Conservation (phyloP, 2,113 vertebrate genomes). For the Lophochroa leadbeateri region DNA sequence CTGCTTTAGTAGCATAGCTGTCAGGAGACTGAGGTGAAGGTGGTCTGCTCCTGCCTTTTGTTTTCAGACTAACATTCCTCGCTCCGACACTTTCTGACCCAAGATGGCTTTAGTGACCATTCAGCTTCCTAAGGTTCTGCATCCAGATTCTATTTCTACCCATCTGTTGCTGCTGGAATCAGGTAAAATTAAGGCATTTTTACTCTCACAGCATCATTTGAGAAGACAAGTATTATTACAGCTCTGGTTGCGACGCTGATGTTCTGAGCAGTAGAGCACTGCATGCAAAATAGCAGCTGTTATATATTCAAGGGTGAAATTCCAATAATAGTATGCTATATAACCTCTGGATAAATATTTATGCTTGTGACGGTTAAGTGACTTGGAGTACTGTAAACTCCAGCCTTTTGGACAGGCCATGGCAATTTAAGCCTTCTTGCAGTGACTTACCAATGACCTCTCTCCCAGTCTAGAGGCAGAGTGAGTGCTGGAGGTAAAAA, state of each 20-base stretch:
- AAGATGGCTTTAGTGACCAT: background rate
- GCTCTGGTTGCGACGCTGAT: background rate
- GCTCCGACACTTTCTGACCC: background rate
- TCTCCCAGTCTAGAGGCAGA: background rate
- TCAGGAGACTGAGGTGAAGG: background rate
- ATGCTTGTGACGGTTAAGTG: slow-evolving; percentile 47
- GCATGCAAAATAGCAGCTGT: slow-evolving; percentile 50
- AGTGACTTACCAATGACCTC: slow-evolving; percentile 19
- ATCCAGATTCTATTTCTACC: background rate
- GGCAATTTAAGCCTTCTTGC: slow-evolving; percentile 25
- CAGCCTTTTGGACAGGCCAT: background rate
- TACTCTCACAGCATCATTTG: background rate
- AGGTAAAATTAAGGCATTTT: background rate
- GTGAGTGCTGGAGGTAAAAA: background rate
- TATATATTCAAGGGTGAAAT: slow-evolving; percentile 58
- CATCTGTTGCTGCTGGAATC: background rate
- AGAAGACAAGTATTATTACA: background rate
- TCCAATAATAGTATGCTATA: slow-evolving; percentile 57
- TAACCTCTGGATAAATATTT: slow-evolving; percentile 68
- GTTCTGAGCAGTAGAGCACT: background rate
- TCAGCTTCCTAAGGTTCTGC: background rate
- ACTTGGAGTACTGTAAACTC: slow-evolving; percentile 17
- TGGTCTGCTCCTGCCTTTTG: background rate
- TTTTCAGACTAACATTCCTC: background rate
- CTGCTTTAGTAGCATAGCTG: background rate